Base-by-base conservation (phyloP, 2,797 vertebrate genomes). In the Momotus momota region DNA sequence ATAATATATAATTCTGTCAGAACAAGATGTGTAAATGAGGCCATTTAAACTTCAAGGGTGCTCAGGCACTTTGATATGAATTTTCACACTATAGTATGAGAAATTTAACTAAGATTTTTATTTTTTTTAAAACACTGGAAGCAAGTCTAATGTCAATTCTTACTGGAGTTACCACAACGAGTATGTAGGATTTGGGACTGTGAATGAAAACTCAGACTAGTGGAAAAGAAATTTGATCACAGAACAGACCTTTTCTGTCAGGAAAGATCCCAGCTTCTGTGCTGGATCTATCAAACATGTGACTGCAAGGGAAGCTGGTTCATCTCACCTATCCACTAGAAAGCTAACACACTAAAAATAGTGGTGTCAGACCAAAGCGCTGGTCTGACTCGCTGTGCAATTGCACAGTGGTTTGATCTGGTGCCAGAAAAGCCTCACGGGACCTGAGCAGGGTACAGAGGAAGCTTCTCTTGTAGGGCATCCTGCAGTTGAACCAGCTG, bases 1-100 rank as follows among this genome's bases (percentile, higher is more conserved):
- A 49, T 93, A 92, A 94, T 96, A 70, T 35, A 82, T 54, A 95
- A 96, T 91, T 97, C 79, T 90, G 48, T 83, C 80, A 94, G 92
- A 97, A 92, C 46, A 41, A 88, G 91, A 87, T 43, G 57, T 79
- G 57, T 64, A 96, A 96, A 96, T 97, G 90, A 97, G 92, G 93
- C 92, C 78, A 78, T 70, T 96, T 96, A 90, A 96, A 93, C 86
- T 94, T 97, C 93, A 96, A 75, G 92, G 54, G 61, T 95, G 70
- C 89, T 96, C 84, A 91, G 78, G 73, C 38, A 93, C 88, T 94
- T 97, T 95, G 58, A 61, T 92, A 52, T 5, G 88, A 79, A 31
- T 78, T 81, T 90, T 94, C 69, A 86, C 22, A 70, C 41, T 79
- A 43, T 33, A 48, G 54, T 23, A 90, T 95, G 27, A 73, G 41